phyloP scores from a whole-genome alignment of 2,797 vertebrate species.

The Dipus sagitta region DNA sequence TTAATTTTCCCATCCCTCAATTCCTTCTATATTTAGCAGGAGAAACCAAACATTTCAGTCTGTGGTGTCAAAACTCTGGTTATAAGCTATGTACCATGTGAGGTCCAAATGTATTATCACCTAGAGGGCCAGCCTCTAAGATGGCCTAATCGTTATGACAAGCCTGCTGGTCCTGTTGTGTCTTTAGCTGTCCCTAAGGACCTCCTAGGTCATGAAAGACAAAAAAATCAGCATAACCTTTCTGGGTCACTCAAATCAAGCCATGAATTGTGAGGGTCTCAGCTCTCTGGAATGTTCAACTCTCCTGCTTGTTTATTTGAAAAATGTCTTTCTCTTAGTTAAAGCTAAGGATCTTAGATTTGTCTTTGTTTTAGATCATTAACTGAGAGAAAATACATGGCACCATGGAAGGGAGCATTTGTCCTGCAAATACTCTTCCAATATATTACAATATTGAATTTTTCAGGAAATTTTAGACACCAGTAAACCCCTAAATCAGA shows the following conservation, averaged over 20 bases:
- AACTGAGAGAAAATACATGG: constrained; percentile 45
- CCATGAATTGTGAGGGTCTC: constrained; percentile 6
- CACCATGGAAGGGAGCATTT: constrained; percentile 37
- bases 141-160: not conserved
- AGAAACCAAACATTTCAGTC: not conserved
- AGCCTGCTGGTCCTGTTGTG: not conserved
- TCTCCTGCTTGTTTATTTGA: constrained; percentile 67
- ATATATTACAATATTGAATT: not conserved
- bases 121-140: not conserved
- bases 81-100: not conserved
- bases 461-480: constrained; percentile 50
- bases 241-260: constrained; percentile 70
- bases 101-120: not conserved
- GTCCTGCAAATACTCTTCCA: constrained; percentile 16
- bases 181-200: not conserved
- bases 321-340: constrained; percentile 59
- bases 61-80: not conserved
- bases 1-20: not conserved
- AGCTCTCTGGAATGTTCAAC: not conserved
- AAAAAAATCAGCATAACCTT: constrained; percentile 73
- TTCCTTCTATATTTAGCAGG: not conserved
- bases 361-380: constrained; percentile 66
- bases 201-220: constrained; percentile 33
- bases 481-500: constrained; percentile 50
- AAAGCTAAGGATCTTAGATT: constrained; percentile 65